Conservation (phyloP, 2,888 invertebrate genomes). For the Endotricha flammealis region DNA sequence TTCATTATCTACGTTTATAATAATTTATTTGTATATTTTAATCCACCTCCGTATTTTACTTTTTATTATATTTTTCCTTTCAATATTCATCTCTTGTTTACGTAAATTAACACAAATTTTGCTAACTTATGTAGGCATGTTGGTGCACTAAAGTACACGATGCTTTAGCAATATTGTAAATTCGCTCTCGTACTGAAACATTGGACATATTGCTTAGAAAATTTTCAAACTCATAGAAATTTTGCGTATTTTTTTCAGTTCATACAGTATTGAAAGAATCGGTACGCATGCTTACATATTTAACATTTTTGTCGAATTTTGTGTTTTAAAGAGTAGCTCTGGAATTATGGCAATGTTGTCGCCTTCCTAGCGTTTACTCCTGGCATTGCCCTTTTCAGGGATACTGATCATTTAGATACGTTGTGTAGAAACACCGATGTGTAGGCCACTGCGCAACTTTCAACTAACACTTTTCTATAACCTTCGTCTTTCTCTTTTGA, state of each 20-base stretch:
- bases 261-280: constrained; percentile 55
- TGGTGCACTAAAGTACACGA: constrained; percentile 47
- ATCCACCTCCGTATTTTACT: constrained; percentile 48
- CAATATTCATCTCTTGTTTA: constrained; percentile 36
- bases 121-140: constrained; percentile 62
- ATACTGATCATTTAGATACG: not conserved
- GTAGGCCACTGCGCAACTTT: constrained; percentile 6
- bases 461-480: not conserved
- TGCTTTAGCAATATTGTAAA: constrained; percentile 45
- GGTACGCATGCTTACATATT: constrained; percentile 61
- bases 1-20: constrained; percentile 62
- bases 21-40: constrained; percentile 56
- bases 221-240: constrained; percentile 35
- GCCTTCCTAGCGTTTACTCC: not conserved
- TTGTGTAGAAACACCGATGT: not conserved
- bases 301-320: constrained; percentile 3
- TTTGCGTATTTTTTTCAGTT: constrained; percentile 59
- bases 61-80: constrained; percentile 32
- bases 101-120: constrained; percentile 43
- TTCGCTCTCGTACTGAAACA: constrained; percentile 30
- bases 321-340: not conserved
- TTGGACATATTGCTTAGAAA: constrained; percentile 16
- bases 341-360: constrained; percentile 1
- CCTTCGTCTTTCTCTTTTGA: constrained; percentile 3
- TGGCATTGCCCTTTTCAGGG: constrained; percentile 1